phyloP scores from a whole-genome alignment of 2,113 vertebrate genomes.

The Anser cygnoides region DNA sequence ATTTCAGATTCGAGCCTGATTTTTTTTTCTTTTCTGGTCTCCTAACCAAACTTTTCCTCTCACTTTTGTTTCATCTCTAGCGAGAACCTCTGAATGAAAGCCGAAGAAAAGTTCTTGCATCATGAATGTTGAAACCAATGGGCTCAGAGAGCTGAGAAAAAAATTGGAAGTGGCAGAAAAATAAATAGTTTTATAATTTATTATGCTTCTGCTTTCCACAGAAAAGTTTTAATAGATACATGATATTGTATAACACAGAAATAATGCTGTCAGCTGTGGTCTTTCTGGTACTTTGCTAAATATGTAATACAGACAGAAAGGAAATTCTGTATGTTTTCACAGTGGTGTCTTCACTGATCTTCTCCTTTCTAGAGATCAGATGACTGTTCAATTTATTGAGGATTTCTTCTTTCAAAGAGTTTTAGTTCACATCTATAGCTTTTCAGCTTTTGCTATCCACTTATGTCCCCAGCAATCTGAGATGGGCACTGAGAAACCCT shows the following conservation, averaged over 20 bases:
- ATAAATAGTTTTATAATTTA: slow-evolving; percentile 1
- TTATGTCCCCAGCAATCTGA: background rate
- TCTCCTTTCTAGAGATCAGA: slow-evolving; percentile 7
- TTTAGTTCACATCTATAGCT: background rate
- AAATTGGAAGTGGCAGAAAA: slow-evolving; percentile 3
- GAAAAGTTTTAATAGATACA: slow-evolving; percentile 6
- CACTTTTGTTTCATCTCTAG: background rate
- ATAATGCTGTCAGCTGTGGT: slow-evolving; percentile 22
- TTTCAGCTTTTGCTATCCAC: background rate
- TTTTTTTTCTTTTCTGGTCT: background rate
- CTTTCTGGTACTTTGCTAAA: slow-evolving; percentile 24
- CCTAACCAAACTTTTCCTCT: background rate
- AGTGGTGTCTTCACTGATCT: slow-evolving; percentile 14
- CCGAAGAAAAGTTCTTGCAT: background rate
- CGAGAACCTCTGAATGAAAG: background rate
- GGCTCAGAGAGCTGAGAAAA: background rate
- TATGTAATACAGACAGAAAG: slow-evolving; percentile 16
- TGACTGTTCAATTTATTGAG: background rate
- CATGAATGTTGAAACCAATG: background rate
- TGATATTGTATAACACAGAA: slow-evolving; percentile 36
- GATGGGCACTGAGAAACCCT: background rate
- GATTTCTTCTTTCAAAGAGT: background rate
- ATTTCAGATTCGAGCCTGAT: background rate
- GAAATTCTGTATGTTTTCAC: background rate
- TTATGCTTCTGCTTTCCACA: background rate